Conservation (phyloP, 2,797 vertebrate genomes). For the Bovichtus variegatus region DNA sequence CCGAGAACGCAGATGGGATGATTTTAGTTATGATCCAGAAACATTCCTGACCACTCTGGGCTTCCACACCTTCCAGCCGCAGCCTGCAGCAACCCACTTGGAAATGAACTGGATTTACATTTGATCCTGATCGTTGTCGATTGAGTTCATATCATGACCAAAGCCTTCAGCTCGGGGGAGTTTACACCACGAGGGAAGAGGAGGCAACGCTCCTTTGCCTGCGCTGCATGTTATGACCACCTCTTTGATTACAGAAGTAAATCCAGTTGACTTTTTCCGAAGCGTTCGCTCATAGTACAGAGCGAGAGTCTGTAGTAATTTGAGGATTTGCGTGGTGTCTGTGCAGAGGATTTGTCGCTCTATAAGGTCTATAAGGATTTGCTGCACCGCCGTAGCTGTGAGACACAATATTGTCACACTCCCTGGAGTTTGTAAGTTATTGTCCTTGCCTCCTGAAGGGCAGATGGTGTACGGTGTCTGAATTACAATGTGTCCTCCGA, state of each 20-base stretch:
- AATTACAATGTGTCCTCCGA: slow-evolving; percentile 27
- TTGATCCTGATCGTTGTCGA: background rate
- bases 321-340: slow-evolving; percentile 6
- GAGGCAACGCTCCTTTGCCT: background rate
- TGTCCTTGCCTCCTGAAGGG: slow-evolving; percentile 60
- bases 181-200: background rate
- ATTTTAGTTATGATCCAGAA: background rate
- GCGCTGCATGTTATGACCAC: background rate
- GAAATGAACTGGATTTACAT: background rate
- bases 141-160: background rate
- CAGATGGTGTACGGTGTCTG: slow-evolving; percentile 25
- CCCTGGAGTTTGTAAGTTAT: slow-evolving; percentile 50
- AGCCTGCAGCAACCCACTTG: background rate
- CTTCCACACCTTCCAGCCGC: background rate
- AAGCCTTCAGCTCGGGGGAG: background rate
- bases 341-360: slow-evolving; percentile 42
- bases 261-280: slow-evolving; percentile 16
- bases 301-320: background rate
- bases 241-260: slow-evolving; percentile 18
- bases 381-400: background rate
- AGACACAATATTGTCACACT: slow-evolving; percentile 22
- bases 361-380: slow-evolving; percentile 45
- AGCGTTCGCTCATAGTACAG: background rate
- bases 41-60: background rate
- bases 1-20: background rate